phyloP scores from a whole-genome alignment of 2,797 vertebrate genomes.

The Euphonia xanthogaster region DNA sequence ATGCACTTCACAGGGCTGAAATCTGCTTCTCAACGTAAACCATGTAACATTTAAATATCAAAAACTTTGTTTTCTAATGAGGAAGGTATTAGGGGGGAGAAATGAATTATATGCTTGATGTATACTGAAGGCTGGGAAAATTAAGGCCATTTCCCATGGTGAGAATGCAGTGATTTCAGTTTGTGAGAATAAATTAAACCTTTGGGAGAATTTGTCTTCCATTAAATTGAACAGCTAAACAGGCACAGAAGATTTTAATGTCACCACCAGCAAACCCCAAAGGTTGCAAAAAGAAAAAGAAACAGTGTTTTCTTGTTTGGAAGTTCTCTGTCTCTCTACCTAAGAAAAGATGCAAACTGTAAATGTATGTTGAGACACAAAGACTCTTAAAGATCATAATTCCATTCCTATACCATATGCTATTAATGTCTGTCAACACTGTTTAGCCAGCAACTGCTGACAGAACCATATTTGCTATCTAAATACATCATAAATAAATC shows the following conservation, averaged over 20 bases:
- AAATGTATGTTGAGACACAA: constrained; percentile 70
- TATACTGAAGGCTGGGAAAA: constrained; percentile 76
- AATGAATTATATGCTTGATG: constrained; percentile 80
- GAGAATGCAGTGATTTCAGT: constrained; percentile 76
- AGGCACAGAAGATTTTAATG: constrained; percentile 76
- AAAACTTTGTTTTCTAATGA: constrained; percentile 78
- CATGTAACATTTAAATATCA: constrained; percentile 75
- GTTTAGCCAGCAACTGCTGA: constrained; percentile 84
- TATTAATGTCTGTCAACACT: constrained; percentile 86
- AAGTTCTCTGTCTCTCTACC: constrained; percentile 43
- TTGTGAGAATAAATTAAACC: constrained; percentile 79
- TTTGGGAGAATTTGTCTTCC: constrained; percentile 79
- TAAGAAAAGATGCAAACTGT: constrained; percentile 56
- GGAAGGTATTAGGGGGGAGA: constrained; percentile 67
- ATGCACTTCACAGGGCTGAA: constrained; percentile 43
- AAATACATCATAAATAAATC: constrained; percentile 88
- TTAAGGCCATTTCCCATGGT: constrained; percentile 77
- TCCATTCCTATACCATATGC: constrained; percentile 80
- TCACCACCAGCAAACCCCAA: constrained; percentile 73
- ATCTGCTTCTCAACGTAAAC: constrained; percentile 63
- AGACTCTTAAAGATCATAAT: constrained; percentile 78
- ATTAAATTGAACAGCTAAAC: constrained; percentile 80
- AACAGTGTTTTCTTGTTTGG: constrained; percentile 19
- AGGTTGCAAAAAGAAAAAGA: constrained; percentile 69
- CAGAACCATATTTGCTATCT: constrained; percentile 84